A percentile compares a stretch with the other conserved stretches of the same genome.
Conservation (phyloP, 2,888 invertebrate genomes). For the Augiades crinisus region DNA sequence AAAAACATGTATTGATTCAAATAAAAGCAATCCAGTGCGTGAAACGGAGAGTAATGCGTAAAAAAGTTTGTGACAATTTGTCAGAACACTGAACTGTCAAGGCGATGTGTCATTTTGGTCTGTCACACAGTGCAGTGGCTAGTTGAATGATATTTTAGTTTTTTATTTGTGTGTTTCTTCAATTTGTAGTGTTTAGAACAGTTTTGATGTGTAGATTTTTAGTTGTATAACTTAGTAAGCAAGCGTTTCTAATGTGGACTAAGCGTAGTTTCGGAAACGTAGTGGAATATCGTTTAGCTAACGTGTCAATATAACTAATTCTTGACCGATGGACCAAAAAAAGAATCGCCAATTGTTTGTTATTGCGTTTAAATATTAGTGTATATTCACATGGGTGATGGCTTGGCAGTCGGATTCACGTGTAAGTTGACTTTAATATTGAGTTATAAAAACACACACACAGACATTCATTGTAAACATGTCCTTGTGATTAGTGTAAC, state of each 20-base stretch:
- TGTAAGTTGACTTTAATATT: slow-evolving; percentile 52
- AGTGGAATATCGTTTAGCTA: slow-evolving; percentile 55
- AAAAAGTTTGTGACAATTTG: slow-evolving; percentile 42
- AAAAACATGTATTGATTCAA: too few species aligned
- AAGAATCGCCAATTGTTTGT: slow-evolving; percentile 71
- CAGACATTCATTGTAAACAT: slow-evolving; percentile 39
- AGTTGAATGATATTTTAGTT: slow-evolving; percentile 69
- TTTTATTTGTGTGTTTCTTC: slow-evolving; percentile 72
- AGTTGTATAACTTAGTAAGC: slow-evolving; percentile 40
- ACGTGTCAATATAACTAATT: slow-evolving; percentile 77
- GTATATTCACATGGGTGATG: slow-evolving; percentile 78
- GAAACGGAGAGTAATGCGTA: slow-evolving; percentile 57
- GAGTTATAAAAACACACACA: not conserved
- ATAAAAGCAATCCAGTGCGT: too few species aligned
- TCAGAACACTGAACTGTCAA: slow-evolving; percentile 39
- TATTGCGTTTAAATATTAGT: slow-evolving; percentile 67
- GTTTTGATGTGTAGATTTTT: slow-evolving; percentile 63
- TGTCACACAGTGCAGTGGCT: slow-evolving; percentile 47
- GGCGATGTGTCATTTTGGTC: slow-evolving; percentile 49
- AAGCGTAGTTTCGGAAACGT: slow-evolving; percentile 47
- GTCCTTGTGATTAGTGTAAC: slow-evolving; percentile 67
- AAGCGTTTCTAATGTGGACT: slow-evolving; percentile 56
- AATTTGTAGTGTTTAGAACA: slow-evolving; percentile 56
- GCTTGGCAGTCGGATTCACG: slow-evolving; percentile 80
- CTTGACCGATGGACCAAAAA: slow-evolving; percentile 62